Evolutionary conservation across 2,888 invertebrate genomes (phyloP), one percentile per base, ranked within the genome.

Genomic region (Sinhomidia bicolor): DNA sequence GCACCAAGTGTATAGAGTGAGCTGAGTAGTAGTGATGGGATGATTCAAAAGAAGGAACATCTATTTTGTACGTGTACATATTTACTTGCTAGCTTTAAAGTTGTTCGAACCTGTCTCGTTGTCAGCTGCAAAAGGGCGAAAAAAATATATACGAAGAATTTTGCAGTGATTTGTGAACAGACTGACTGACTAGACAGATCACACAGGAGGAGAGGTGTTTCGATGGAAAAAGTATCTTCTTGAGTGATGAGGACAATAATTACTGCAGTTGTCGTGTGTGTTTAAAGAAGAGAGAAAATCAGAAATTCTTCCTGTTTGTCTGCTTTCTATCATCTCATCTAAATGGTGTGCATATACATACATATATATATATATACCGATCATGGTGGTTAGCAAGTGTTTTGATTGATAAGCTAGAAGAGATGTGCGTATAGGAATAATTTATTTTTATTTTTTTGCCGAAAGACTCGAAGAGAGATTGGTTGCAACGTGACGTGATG

Each of bases 301-400:
- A 71, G 44, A 71, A 17, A 71, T 23, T 44, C 71, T 71, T 71
- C 71, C 71, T 71, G 71, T 71, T 71, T 68, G 26, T 23, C 20
- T 62, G 62, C 29, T 29, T 1, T 12, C 9, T 9, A 36, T 36
- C 36, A 12, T 44, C 10, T 9, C 12, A 12, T 44, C 44, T 12
- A 9, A 6, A 9, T 9, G 44, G 44, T 44, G 44, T 44, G 12
- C 10, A 1, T 44, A 44, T 12, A 44, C n/a, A n/a, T n/a, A n/a
- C n/a, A n/a, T n/a, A n/a, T n/a, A n/a, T n/a, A n/a, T n/a, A n/a
- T n/a, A n/a, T n/a, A n/a, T n/a, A n/a, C n/a, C n/a, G n/a, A n/a
- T n/a, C n/a, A n/a, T n/a, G n/a, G n/a, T n/a, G n/a, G n/a, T n/a
- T n/a, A n/a, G n/a, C n/a, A n/a, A n/a, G n/a, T 47, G 47, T 9